These are phyloP conservation scores for Drosophila macrospina DNA, from an alignment of 2,888 invertebrate species.

Conservation along the genomic window DNA sequence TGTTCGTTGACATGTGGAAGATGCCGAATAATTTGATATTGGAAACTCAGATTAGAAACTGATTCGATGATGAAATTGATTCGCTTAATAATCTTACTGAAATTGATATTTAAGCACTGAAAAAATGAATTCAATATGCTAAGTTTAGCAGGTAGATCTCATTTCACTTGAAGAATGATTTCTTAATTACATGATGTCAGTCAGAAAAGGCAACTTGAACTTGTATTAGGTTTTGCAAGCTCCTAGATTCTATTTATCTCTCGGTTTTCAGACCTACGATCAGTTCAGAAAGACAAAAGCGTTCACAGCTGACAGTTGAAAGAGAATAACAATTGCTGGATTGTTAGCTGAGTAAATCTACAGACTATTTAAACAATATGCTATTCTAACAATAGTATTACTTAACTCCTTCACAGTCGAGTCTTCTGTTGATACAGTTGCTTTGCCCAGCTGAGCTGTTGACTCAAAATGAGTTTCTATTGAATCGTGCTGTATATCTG, in stretches of 20 bases:
- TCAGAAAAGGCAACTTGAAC: no score
- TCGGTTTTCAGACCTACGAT: no score
- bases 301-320: background rate
- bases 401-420: conserved; percentile 7
- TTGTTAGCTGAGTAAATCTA: conserved; percentile 11
- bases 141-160: no score
- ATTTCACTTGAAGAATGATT: no score
- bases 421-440: conserved; percentile 60
- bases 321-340: background rate
- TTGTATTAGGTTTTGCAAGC: no score
- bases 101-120: background rate
- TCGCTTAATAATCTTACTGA: background rate
- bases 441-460: conserved; percentile 41
- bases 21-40: background rate
- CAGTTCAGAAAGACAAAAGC: background rate
- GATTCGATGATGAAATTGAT: background rate
- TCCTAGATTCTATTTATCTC: no score
- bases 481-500: conserved; percentile 11
- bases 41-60: background rate
- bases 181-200: no score
- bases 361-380: background rate
- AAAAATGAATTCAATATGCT: no score
- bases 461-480: conserved; percentile 52
- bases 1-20: background rate
- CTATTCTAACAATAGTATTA: conserved; percentile 14